phyloP scores from a whole-genome alignment of 2,797 vertebrate species.

The Melanotaenia maccullochi region DNA sequence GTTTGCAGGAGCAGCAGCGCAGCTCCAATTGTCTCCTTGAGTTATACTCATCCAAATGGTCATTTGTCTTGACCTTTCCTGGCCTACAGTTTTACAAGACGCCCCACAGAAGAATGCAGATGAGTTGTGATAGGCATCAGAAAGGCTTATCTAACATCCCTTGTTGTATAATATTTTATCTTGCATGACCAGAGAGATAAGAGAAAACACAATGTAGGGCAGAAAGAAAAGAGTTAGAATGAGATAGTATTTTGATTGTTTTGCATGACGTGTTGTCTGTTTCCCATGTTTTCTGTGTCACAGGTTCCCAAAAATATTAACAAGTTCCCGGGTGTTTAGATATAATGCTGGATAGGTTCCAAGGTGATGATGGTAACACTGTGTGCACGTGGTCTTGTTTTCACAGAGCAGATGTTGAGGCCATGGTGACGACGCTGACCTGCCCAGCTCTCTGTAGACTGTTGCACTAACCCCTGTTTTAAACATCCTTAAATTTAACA shows the following conservation, averaged over 20 bases:
- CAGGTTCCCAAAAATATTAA: slow-evolving; percentile 5
- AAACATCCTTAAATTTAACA: slow-evolving; percentile 8
- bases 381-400: slow-evolving; percentile 27
- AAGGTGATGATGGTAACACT: slow-evolving; percentile 8
- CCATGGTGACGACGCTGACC: slow-evolving; percentile 26
- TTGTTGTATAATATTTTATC: slow-evolving; percentile 53
- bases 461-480: slow-evolving; percentile 13
- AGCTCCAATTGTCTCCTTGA: slow-evolving; percentile 40
- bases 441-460: slow-evolving; percentile 19
- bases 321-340: slow-evolving; percentile 23
- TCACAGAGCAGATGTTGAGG: slow-evolving; percentile 37
- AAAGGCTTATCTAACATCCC: slow-evolving; percentile 56
- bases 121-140: slow-evolving; percentile 56
- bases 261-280: neutral
- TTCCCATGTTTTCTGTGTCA: neutral
- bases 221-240: neutral
- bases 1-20: slow-evolving; percentile 29
- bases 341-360: slow-evolving; percentile 11
- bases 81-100: slow-evolving; percentile 24
- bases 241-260: slow-evolving; percentile 15
- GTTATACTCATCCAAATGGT: slow-evolving; percentile 30
- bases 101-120: slow-evolving; percentile 47
- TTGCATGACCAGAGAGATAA: slow-evolving; percentile 38
- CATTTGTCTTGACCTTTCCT: slow-evolving; percentile 38
- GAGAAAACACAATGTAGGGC: slow-evolving; percentile 33